Conservation (phyloP, 2,113 vertebrate species). For the Trogon surrucura region DNA sequence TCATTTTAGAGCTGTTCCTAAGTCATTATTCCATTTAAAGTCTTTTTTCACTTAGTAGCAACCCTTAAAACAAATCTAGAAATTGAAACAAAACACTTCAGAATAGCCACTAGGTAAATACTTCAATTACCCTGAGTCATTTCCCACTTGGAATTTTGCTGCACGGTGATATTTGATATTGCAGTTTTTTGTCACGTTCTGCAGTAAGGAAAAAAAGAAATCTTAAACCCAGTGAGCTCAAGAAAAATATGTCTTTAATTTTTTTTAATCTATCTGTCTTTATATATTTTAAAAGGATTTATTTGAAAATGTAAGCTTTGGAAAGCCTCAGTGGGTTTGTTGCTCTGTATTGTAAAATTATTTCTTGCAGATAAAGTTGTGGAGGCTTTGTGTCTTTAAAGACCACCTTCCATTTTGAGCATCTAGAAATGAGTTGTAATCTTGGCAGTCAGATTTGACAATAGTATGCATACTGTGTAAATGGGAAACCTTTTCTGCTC, state of each 20-base stretch:
- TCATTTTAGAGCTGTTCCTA: background rate
- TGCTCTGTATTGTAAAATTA: background rate
- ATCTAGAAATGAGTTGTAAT: background rate
- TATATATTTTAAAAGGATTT: background rate
- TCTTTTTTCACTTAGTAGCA: background rate
- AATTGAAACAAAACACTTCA: background rate
- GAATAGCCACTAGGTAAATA: background rate
- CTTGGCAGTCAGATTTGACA: background rate
- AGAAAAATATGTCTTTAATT: background rate
- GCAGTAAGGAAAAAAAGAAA: background rate
- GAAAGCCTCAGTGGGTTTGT: background rate
- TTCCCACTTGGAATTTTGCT: background rate
- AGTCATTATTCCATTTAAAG: background rate
- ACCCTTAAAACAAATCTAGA: background rate
- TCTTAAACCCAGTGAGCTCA: background rate
- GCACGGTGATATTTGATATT: background rate
- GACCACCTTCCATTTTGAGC: background rate
- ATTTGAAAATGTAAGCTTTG: background rate
- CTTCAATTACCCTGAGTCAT: background rate
- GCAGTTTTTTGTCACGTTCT: background rate
- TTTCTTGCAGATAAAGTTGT: background rate
- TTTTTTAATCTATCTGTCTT: background rate
- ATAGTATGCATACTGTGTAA: background rate
- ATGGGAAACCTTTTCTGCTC: background rate
- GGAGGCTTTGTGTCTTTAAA: background rate